Evolutionary conservation across 2,113 vertebrate genomes (phyloP), one percentile per base, ranked within the genome.

Genomic region (Clarias batrachus): DNA sequence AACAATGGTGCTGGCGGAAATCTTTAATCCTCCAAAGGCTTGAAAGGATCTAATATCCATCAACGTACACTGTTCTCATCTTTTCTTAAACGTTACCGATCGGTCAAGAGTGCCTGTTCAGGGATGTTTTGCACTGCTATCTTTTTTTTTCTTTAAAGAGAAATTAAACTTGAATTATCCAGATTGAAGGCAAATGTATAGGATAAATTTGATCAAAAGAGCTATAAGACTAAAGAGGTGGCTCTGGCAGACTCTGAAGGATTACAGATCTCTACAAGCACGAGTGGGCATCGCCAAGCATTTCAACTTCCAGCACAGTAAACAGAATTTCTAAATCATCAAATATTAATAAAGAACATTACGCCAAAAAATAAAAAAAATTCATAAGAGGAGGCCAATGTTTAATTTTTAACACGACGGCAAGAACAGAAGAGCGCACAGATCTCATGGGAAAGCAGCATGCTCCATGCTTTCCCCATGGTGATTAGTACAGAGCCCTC

Each of bases 381-480:
- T 33, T 33, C 2, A 37, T 37, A 37, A 37, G 3, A 3, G 3
- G 2, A 37, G 48, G 23, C 74, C 13, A 1, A 9, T 2, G 3
- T 30, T 9, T 30, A n/a, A 33, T 54, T n/a, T 1, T 30, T 19
- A 59, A 30, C 14, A 23, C 66, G 52, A 66, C 30, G 25, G 13
- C 37, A 83, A 21, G 33, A 27, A 86, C 6, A 86, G 0, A 73
- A 86, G 33, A 30, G 73, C 1, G 59, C 21, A 82, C 83, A 87
- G 82, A 78, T 86, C 66, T 68, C 60, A 81, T 74, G 66, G 59
- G 87, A 88, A 89, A 89, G 63, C 54, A 89, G 85, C 87, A 90
- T 90, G 89, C 89, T 78, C 88, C 89, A 86, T 89, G 83, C 89
- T 87, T 87, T 84, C 84, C 86, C 33, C 80, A 82, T 81, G 83